Conservation (phyloP, 2,113 vertebrate species). For the Nesospiza acunhae region DNA sequence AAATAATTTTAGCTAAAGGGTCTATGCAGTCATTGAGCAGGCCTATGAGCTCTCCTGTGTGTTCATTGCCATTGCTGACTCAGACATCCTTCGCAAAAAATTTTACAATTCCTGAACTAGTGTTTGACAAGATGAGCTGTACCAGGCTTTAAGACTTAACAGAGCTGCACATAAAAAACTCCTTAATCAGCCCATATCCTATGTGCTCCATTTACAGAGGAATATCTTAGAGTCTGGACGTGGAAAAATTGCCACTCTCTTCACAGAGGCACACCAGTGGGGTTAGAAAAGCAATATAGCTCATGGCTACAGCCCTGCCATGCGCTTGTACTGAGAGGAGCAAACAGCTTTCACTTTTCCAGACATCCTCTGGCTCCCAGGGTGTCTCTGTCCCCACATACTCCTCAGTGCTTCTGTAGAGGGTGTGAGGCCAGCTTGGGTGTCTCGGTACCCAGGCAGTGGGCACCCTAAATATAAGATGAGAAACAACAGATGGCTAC, state of each 20-base stretch:
- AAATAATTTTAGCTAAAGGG: neutral
- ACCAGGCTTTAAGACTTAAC: neutral
- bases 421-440: neutral
- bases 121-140: neutral
- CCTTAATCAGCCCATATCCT: neutral
- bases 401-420: neutral
- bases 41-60: neutral
- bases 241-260: neutral
- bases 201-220: neutral
- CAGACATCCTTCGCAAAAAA: neutral
- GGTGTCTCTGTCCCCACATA: neutral
- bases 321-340: neutral
- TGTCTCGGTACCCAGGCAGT: neutral
- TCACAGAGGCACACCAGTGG: neutral
- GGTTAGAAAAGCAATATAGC: neutral
- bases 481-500: constrained; percentile 57
- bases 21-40: neutral
- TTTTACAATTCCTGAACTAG: neutral
- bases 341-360: neutral
- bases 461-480: constrained; percentile 8
- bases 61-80: neutral
- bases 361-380: neutral
- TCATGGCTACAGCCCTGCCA: neutral
- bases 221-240: neutral
- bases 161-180: neutral